Evolutionary conservation across 92 coral and sea anemone species (phyloP).

Genomic region (Epizoanthus ramosus): DNA sequence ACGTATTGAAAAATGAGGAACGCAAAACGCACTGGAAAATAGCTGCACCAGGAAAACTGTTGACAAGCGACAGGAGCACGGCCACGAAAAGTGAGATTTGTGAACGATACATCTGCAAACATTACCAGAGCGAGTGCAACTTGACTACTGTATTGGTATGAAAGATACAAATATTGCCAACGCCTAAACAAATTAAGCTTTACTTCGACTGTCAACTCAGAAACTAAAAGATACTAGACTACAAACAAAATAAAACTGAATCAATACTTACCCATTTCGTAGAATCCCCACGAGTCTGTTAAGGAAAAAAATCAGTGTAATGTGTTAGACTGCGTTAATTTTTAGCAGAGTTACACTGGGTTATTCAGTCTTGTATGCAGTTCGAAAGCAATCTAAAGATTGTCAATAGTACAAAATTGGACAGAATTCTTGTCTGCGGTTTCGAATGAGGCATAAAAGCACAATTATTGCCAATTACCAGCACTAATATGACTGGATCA

Average conservation of each 20-base stretch:
- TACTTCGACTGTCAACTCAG: not conserved
- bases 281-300: slow-evolving; percentile 79
- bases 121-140: not conserved
- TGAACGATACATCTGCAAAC: no score
- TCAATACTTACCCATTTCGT: slow-evolving; percentile 69
- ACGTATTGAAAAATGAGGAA: no score
- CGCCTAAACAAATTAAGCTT: not conserved
- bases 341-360: no score
- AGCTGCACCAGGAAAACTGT: no score
- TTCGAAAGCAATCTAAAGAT: not conserved
- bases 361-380: not conserved
- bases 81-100: no score
- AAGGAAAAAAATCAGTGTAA: not conserved
- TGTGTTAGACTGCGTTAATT: not conserved
- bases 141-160: no score
- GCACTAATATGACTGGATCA: slow-evolving; percentile 23
- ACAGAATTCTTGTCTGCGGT: not conserved
- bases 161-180: not conserved
- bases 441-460: not conserved
- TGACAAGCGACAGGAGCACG: no score
- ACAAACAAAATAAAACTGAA: not conserved
- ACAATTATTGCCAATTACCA: no score
- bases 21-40: no score
- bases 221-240: not conserved
- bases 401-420: not conserved